Evolutionary conservation across 1,140 invertebrate species (phyloP).

Genomic region (Oscheius sp.): DNA sequence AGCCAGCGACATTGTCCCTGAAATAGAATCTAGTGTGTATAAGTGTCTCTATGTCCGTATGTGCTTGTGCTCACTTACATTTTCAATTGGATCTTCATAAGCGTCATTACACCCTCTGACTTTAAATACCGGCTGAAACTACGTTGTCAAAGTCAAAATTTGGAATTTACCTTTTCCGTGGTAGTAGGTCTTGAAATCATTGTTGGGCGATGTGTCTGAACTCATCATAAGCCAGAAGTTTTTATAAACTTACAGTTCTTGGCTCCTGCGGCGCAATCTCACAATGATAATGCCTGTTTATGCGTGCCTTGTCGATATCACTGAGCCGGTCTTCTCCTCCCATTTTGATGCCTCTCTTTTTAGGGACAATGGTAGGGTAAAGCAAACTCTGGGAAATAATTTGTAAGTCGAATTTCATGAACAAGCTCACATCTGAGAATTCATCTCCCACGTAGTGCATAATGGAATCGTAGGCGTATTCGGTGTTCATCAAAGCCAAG

Average conservation of each 20-base stretch:
- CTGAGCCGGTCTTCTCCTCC: not conserved
- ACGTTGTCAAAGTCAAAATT: no score
- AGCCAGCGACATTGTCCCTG: slow-evolving; percentile 1
- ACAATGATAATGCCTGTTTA: not conserved
- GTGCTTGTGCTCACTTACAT: not conserved
- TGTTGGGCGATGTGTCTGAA: no score
- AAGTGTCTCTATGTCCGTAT: no score
- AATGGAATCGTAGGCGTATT: not conserved
- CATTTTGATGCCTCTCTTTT: not conserved
- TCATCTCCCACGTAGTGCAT: not conserved
- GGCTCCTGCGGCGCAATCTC: no score
- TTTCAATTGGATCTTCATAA: not conserved
- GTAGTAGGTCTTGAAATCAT: no score
- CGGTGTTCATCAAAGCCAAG: not conserved
- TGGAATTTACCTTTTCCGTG: no score
- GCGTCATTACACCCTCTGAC: not conserved
- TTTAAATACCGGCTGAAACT: no score
- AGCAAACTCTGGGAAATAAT: not conserved
- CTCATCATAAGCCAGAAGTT: no score
- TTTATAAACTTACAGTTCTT: no score
- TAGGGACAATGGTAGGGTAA: not conserved
- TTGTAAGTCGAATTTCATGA: no score
- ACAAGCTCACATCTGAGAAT: not conserved
- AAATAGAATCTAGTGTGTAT: not conserved
- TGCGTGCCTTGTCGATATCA: not conserved